These are phyloP conservation scores for Drosophila teissieri DNA, from an alignment of 1,140 invertebrate genomes.

Conservation along the genomic window DNA sequence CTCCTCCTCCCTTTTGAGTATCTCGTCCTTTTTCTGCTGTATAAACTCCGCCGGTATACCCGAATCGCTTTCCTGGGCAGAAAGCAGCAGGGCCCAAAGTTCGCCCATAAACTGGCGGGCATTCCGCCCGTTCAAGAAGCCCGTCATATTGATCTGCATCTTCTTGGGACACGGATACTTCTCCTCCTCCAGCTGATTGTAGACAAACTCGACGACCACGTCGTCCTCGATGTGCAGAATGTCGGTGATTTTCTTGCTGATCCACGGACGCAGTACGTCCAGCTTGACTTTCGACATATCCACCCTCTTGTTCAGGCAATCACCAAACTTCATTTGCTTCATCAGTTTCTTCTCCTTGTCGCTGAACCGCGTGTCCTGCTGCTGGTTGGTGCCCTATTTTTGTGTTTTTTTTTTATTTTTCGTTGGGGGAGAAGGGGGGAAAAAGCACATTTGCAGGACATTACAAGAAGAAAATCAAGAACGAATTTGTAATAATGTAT, in stretches of 20 bases:
- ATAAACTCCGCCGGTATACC: slow-evolving; percentile 97
- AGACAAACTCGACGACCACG: slow-evolving; percentile 99
- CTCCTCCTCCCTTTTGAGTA: slow-evolving; percentile 91
- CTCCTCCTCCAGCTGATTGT: slow-evolving; percentile 97
- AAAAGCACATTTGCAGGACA: not conserved
- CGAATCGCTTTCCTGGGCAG: slow-evolving; percentile 96
- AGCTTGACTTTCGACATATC: slow-evolving; percentile 99
- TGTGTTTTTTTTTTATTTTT: not conserved
- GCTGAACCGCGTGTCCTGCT: slow-evolving; percentile 99
- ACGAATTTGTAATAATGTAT: not conserved
- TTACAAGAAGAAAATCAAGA: not conserved
- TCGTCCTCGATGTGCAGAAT: slow-evolving; percentile 98
- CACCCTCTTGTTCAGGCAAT: slow-evolving; percentile 95
- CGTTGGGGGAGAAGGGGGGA: slow-evolving; percentile 8
- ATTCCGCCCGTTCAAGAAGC: slow-evolving; percentile 99
- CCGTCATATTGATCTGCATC: slow-evolving; percentile 99
- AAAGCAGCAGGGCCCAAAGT: slow-evolving; percentile 97
- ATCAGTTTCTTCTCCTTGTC: slow-evolving; percentile 99
- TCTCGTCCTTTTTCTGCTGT: slow-evolving; percentile 98
- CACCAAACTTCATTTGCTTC: slow-evolving; percentile 99
- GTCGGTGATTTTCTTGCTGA: slow-evolving; percentile 97
- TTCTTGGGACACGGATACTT: slow-evolving; percentile 98
- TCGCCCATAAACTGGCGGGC: slow-evolving; percentile 98
- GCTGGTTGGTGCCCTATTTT: slow-evolving; percentile 96
- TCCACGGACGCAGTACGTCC: slow-evolving; percentile 99